These are phyloP conservation scores for Netelia inedita DNA, from an alignment of 2,888 invertebrate genomes.

Conservation along the genomic window DNA sequence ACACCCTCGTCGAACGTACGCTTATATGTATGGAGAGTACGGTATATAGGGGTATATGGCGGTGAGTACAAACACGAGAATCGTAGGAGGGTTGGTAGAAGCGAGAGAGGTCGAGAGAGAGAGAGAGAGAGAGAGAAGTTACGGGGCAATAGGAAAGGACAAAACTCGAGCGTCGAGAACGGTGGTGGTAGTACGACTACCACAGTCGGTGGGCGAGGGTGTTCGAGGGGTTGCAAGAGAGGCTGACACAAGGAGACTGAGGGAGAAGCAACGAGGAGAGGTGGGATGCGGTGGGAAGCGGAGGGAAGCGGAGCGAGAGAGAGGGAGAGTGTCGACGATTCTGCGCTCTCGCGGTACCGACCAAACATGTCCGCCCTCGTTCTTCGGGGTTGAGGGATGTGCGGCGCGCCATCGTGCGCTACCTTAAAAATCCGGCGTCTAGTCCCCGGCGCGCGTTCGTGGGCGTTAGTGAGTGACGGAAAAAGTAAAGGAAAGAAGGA, in stretches of 20 bases:
- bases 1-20: constrained; percentile 21
- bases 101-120: constrained; percentile 9
- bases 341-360: constrained; percentile 75
- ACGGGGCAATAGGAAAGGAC: constrained; percentile 32
- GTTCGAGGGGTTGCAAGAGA: constrained; percentile 27
- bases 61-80: constrained; percentile 40
- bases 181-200: constrained; percentile 24
- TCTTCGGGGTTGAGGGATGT: constrained; percentile 72
- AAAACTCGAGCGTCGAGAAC: neutral
- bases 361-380: constrained; percentile 80
- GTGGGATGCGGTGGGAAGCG: neutral
- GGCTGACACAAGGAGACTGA: constrained; percentile 21
- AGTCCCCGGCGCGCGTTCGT: constrained; percentile 70
- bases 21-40: neutral
- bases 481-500: constrained; percentile 50
- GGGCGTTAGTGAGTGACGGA: constrained; percentile 68
- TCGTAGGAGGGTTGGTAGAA: constrained; percentile 17
- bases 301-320: constrained; percentile 23
- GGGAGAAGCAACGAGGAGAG: constrained; percentile 27
- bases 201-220: constrained; percentile 32
- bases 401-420: constrained; percentile 72
- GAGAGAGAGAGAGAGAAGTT: constrained; percentile 23
- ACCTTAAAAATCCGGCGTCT: constrained; percentile 68
- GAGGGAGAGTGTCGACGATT: constrained; percentile 53
- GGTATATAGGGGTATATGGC: neutral